A percentile compares a stretch with the other conserved stretches of the same genome.
Conservation (phyloP, 2,888 invertebrate species). For the Eupithecia vulgata region DNA sequence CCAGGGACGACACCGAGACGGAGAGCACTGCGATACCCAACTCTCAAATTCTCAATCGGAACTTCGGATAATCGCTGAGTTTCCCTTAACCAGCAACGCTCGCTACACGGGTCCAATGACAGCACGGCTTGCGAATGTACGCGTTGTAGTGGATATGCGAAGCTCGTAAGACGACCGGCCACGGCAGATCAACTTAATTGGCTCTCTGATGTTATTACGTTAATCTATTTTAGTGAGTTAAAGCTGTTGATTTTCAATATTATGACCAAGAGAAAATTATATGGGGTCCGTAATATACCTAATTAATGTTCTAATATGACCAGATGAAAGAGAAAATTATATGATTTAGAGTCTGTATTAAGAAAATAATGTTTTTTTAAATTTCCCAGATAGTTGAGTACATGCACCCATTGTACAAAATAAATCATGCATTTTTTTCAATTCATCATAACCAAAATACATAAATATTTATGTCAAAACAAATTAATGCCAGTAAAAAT, state of each 20-base stretch:
- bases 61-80: not conserved
- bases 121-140: conserved; percentile 1
- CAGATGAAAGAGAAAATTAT: too few species aligned
- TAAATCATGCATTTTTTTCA: not conserved
- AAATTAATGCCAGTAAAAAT: conserved; percentile 35
- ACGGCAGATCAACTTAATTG: not conserved
- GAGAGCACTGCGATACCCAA: conserved; percentile 81
- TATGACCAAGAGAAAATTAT: not conserved
- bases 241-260: not conserved
- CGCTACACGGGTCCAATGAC: not conserved
- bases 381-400: not conserved
- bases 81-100: not conserved
- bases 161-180: too few species aligned
- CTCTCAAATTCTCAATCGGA: conserved; percentile 16
- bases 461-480: conserved; percentile 4
- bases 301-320: not conserved
- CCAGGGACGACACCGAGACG: conserved; percentile 87
- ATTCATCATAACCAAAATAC: not conserved
- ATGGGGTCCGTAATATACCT: not conserved
- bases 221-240: too few species aligned
- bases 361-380: not conserved
- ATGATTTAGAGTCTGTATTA: too few species aligned
- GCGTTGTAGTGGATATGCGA: not conserved
- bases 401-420: conserved; percentile 5
- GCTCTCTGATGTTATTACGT: too few species aligned